Percentiles rank a stretch among this genome's conserved stretches.
phyloP scores from a whole-genome alignment of 2,797 vertebrate species.

The Labeo calbasu region DNA sequence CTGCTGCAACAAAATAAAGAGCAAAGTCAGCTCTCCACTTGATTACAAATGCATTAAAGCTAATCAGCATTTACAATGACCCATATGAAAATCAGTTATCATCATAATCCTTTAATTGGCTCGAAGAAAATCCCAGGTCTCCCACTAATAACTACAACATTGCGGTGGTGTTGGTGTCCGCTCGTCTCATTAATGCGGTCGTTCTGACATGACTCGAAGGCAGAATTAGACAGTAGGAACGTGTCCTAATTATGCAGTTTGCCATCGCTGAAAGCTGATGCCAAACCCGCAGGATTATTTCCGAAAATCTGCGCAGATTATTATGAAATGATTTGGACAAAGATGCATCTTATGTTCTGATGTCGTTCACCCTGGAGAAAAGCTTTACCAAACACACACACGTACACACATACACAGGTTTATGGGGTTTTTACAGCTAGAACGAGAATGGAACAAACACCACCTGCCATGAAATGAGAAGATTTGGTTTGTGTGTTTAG shows the following conservation, averaged over 20 bases:
- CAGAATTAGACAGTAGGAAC: background rate
- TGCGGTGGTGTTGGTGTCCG: background rate
- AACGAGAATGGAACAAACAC: background rate
- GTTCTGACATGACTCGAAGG: background rate
- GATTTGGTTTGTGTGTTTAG: background rate
- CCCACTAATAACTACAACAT: background rate
- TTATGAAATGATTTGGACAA: slow-evolving; percentile 50
- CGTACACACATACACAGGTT: background rate
- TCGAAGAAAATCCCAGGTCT: background rate
- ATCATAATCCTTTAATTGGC: slow-evolving; percentile 5
- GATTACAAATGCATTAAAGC: background rate
- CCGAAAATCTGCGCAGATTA: slow-evolving; percentile 56
- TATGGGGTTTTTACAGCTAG: slow-evolving; percentile 1
- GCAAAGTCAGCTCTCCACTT: too few relatives aligned
- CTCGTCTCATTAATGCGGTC: background rate
- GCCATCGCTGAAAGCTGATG: slow-evolving; percentile 19
- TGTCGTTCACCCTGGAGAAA: slow-evolving; percentile 34
- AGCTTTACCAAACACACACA: slow-evolving; percentile 36
- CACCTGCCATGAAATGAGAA: slow-evolving; percentile 8
- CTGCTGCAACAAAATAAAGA: too few relatives aligned
- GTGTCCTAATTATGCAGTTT: slow-evolving; percentile 49
- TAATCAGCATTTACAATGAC: too few relatives aligned
- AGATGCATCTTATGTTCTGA: slow-evolving; percentile 41
- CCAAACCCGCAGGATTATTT: slow-evolving; percentile 54
- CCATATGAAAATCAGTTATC: background rate